Evolutionary conservation across 2,888 invertebrate species (phyloP), one percentile per base, ranked within the genome.

Genomic region (Eupeodes luniger): DNA sequence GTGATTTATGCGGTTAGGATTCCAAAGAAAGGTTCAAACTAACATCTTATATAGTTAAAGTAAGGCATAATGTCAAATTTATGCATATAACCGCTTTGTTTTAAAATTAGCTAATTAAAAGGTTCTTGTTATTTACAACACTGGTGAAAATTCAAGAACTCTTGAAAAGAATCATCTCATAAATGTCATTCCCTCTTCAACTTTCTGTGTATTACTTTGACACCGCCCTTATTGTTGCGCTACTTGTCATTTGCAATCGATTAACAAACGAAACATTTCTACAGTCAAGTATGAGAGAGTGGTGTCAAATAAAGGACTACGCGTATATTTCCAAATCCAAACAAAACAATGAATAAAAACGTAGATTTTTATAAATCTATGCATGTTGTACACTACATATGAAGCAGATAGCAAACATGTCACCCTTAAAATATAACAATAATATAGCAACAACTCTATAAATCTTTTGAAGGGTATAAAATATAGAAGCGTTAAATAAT

Each of bases 141-240:
- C 27, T 27, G 27, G 2, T 27, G 27, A 27, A 27, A 27, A 2
- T 27, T 27, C 27, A 27, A 27, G 3, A 2, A 27, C 27, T 27
- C 27, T 27, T 27, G 3, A 3, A 27, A 55, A 27, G 55, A 36
- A 5, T 55, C 6, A 70, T 70, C 19, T 40, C 10, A 51, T 67
- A 67, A 67, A 62, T 51, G 34, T 61, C 62, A 74, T 34, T 69
- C 69, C 53, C 67, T 27, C 72, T 55, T 40, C 36, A 66, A 53
- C 69, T 36, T 57, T 53, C 27, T 27, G 27, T 27, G n/a, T 57
- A 82, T 79, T 70, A 66, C 66, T 40, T 19, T 59, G 75, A 80
- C 75, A 80, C 83, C 87, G 80, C 84, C 84, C 84, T 84, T 81
- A 77, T 78, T 72, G 77, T 88, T 88, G 81, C 47, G 49, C 66